Base-by-base conservation (phyloP, 2,113 vertebrate species). In the Hystrix cristata region DNA sequence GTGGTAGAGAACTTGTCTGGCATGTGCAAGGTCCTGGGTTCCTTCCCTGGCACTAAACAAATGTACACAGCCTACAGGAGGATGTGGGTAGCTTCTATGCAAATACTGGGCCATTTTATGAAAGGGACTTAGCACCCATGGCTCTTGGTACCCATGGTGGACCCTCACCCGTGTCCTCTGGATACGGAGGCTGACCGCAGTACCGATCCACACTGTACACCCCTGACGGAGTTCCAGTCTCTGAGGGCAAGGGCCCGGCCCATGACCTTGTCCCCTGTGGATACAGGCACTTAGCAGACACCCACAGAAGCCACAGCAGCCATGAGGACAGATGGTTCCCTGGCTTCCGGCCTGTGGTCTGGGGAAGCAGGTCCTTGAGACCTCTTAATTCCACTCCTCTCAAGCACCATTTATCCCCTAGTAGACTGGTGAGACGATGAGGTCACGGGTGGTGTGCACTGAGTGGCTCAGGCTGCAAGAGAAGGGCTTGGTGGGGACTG, bases 301-400 rank as follows among this genome's bases (percentile, higher is more conserved):
- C 9, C 5, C 23, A 16, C 59, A 7, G 21, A 64, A 23, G 21
- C 38, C 27, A 5, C 0, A 0, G 5, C 3, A 6, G 29, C 2
- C 15, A 1, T 34, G 6, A 38, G 87, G 72, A 51, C 34, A 83
- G 64, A 15, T 48, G 12, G 16, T 2, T 1, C 25, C 13, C 53
- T 27, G 38, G 23, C 64, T 59, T 31, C 59, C 1, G 1, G 7
- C 7, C 88, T 19, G 11, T 27, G 9, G 27, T 18, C 10, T 38
- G 62, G 15, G 62, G 64, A 59, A 84, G 29, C 1, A 31, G 48
- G 53, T 65, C 5, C 72, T 85, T 16, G 19, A n/a, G n/a, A 43
- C 5, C 15, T 80, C 55, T 80, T 12, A 0, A 31, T 14, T 72
- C 27, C 27, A 31, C 19, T 91, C 38, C 2, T 16, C 34, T 67